Evolutionary conservation across 2,113 vertebrate genomes (phyloP), one percentile per base, ranked within the genome.

Genomic region (Sylvia atricapilla): DNA sequence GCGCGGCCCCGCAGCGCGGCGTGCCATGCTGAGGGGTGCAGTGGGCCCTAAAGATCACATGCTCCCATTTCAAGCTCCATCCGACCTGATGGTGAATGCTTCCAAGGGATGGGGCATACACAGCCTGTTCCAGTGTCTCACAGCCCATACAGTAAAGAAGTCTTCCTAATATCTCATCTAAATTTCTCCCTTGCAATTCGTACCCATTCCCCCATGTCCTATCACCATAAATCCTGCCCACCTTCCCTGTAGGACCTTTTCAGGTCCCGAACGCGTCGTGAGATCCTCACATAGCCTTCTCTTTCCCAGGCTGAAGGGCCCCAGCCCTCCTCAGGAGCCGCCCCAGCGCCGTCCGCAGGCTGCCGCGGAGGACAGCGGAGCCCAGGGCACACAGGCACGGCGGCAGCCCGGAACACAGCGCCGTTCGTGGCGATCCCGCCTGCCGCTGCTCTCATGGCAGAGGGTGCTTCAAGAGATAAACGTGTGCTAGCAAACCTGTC

Each of bases 11-110:
- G 10, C 22, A 11, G 47, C 11, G 9, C n/a, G 3, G 16, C 27
- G 7, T 15, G 35, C 16, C 6, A 0, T 6, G 17, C 15, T 25
- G 28, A 15, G 46, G 13, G 5, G 1, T 5, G 46, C 22, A 15
- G 6, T 10, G 37, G 8, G 19, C 19, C 1, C 5, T 27, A 1
- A 7, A 10, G 33, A 8, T 16, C 23, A 1, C 3, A 1, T 3
- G 10, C 5, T 62, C 7, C 47, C 23, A 4, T 28, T 56, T 47
- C 16, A 15, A 41, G n/a, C 41, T 27, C 28, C 18, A 2, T 69
- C 47, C 30, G 21, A 30, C 20, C n/a, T 55, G 39, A 5, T 10
- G 13, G 2, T 55, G 56, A 39, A 39, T 7, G 22, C 21, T 56
- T 17, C 35, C 49, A 63, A 63, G 49, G 56, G 28, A 25, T 13